Evolutionary conservation across 2,113 vertebrate species (phyloP).

Genomic region (Acrocephalus arundinaceus): DNA sequence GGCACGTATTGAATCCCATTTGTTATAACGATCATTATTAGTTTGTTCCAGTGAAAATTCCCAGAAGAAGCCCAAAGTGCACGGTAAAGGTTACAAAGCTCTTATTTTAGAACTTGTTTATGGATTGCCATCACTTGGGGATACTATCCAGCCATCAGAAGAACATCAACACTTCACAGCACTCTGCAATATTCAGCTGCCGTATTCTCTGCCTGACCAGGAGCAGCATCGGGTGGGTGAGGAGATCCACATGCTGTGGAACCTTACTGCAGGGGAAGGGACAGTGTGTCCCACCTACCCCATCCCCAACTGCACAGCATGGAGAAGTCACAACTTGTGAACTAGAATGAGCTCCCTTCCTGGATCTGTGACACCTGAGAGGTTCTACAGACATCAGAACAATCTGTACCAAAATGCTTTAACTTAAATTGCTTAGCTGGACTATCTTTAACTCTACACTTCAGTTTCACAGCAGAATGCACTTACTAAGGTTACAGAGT

Average conservation of each 20-base stretch:
- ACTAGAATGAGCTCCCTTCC: background rate
- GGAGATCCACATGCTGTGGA: fast-evolving
- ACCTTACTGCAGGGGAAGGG: background rate
- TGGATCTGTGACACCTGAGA: background rate
- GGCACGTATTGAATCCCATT: background rate
- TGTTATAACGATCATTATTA: background rate
- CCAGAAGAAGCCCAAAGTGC: background rate
- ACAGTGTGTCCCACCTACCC: background rate
- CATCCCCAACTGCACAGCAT: fast-evolving
- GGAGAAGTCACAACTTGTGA: fast-evolving
- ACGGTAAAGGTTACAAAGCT: background rate
- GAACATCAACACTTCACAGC: background rate
- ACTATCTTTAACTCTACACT: background rate
- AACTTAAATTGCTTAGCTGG: background rate
- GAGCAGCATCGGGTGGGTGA: fast-evolving
- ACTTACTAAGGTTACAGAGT: background rate
- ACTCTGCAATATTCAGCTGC: background rate
- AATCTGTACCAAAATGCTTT: background rate
- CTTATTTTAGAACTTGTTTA: background rate
- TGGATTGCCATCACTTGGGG: fast-evolving
- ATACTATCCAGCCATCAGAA: background rate
- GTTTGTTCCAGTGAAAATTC: background rate
- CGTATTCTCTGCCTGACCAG: background rate
- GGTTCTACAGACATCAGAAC: background rate
- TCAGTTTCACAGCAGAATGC: background rate